Evolutionary conservation across 2,113 vertebrate genomes (phyloP), one percentile per base, ranked within the genome.

Genomic region (Phaethon lepturus): DNA sequence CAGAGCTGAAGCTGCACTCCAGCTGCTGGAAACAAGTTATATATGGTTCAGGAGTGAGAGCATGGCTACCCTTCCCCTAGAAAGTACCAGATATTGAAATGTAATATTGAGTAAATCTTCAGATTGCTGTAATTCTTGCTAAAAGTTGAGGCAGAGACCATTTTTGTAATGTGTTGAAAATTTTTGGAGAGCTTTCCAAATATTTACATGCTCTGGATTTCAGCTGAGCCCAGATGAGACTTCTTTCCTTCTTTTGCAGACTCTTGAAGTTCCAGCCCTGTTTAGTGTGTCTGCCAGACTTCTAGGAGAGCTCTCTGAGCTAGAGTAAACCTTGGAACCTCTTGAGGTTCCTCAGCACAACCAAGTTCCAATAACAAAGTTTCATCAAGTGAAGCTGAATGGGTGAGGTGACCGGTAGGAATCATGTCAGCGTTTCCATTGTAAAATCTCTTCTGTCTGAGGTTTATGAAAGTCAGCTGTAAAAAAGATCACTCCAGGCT

Each of bases 101-200:
- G 40, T 2, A 7, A 45, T 20, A 20, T 95, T 89, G 94, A 95
- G 95, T 75, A 95, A 96, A 91, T 28, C 86, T 68, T 64, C 20
- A 14, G 35, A 87, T 89, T 95, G 93, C 83, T 42, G 88, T 72
- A 95, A 95, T 56, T 87, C 76, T 6, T 56, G 83, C 88, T 89
- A 3, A 66, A 95, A 94, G 84, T 18, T 49, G 59, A 64, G 83
- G 83, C 92, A 49, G 4, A 14, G 62, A 64, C 74, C 12, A 2
- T 76, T 87, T 96, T 69, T 84, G 76, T 91, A 42, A 44, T 3
- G 64, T 4, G 11, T 26, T 50, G 64, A 84, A 95, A 66, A 73
- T 40, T 26, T 72, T 29, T 75, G 76, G 74, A 42, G 25, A 42
- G 74, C 62, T 87, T 88, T 91, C 95, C 66, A 82, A 91, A 72